Base-by-base conservation (phyloP, 2,113 vertebrate genomes). In the Psettodes erumei region DNA sequence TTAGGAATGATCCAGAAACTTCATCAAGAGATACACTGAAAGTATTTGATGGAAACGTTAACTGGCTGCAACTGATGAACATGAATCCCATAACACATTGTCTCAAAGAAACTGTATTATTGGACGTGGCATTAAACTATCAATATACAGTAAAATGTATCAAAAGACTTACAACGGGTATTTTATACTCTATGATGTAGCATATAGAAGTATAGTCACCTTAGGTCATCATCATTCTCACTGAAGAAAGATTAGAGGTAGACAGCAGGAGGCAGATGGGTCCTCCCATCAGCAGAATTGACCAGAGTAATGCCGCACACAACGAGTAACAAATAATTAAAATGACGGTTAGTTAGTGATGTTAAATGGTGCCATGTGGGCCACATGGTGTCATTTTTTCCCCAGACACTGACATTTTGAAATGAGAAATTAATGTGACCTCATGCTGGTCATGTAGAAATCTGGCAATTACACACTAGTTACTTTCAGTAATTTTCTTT, bases 251-350 rank as follows among this genome's bases (percentile, higher is more conserved):
- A n/a, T n/a, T n/a, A n/a, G n/a, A n/a, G n/a, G n/a, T n/a, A n/a
- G n/a, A n/a, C n/a, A n/a, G n/a, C n/a, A n/a, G n/a, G n/a, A n/a
- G n/a, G n/a, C n/a, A n/a, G 12, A 71, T 18, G 9, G 7, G 18
- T 43, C 53, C 40, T 77, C 45, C 40, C 18, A 16, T 64, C n/a
- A 55, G 50, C 54, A 71, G 77, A 78, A 81, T 77, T 75, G 76
- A 87, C 42, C 3, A 30, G n/a, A 21, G 19, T 18, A 65, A 28
- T 42, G 2, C 28, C 65, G 63, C 30, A 19, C 61, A 75, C 75
- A 61, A 16, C 6, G 40, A 53, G 51, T 54, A 48, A 80, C 16
- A 47, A 9, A 54, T 65, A 45, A 76, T 30, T 61, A 25, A 61
- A 32, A 45, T 19, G 8, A n/a, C 21, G 21, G 7, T 45, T n/a